These are phyloP conservation scores for Acipenser oxyrinchus DNA, from an alignment of 2,797 vertebrate genomes.

Conservation along the genomic window DNA sequence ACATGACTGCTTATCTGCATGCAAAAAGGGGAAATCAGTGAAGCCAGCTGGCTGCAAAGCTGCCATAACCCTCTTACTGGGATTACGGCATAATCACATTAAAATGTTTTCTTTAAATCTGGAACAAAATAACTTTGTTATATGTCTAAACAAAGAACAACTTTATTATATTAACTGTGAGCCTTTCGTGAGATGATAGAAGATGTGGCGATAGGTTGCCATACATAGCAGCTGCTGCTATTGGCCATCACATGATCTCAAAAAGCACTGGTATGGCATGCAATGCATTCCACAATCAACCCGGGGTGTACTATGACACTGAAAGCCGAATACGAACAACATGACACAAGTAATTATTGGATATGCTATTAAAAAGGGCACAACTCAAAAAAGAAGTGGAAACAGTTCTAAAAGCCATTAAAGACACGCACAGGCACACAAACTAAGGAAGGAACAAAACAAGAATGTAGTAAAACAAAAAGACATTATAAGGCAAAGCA, in stretches of 20 bases:
- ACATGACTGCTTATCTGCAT: conserved; percentile 13
- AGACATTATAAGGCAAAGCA: conserved; percentile 11
- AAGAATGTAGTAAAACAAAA: conserved; percentile 7
- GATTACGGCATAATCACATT: neutral
- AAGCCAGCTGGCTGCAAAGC: neutral
- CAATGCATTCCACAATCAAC: neutral
- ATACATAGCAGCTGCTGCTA: neutral
- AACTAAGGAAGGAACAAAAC: conserved; percentile 9
- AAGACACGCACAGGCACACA: conserved; percentile 11
- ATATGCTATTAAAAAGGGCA: neutral
- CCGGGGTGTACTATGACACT: neutral
- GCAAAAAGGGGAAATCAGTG: conserved; percentile 9
- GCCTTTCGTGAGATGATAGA: neutral
- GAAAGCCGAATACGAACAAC: neutral
- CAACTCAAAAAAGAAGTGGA: neutral
- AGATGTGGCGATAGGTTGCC: neutral
- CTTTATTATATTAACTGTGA: neutral
- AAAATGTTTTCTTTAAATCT: neutral
- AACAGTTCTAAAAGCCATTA: conserved; percentile 4
- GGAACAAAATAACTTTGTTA: conserved; percentile 4
- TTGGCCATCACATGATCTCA: neutral
- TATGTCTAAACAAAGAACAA: conserved; percentile 2
- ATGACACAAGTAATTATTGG: neutral
- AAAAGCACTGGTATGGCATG: neutral
- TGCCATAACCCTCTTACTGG: no score